Percentiles rank a stretch among this genome's conserved stretches.
phyloP scores from a whole-genome alignment of 2,797 vertebrate genomes.

The Gallirallus australis region DNA sequence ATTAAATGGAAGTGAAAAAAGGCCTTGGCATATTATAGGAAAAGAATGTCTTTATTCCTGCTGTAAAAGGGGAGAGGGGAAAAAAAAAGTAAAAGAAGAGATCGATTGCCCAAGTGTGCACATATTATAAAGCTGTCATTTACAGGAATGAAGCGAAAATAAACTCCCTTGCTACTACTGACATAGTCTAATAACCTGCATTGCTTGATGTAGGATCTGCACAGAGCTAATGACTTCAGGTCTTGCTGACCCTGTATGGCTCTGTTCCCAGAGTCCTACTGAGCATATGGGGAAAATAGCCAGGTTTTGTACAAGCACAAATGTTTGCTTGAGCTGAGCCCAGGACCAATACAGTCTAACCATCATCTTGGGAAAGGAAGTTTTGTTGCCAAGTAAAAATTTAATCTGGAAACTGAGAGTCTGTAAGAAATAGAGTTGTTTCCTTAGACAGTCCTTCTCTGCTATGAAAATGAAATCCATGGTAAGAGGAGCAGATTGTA shows the following conservation, averaged over 20 bases:
- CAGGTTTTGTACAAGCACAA: constrained; percentile 74
- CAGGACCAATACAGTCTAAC: constrained; percentile 64
- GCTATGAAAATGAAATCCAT: constrained; percentile 60
- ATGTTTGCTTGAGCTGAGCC: constrained; percentile 71
- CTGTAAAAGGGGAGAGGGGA: neutral
- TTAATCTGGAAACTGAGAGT: constrained; percentile 72
- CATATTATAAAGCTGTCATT: constrained; percentile 32
- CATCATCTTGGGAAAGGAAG: constrained; percentile 69
- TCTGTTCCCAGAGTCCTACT: constrained; percentile 65
- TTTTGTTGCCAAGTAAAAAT: constrained; percentile 77
- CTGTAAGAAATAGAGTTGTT: constrained; percentile 61
- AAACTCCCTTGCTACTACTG: constrained; percentile 29
- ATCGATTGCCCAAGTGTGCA: neutral
- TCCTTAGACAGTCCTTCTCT: constrained; percentile 56
- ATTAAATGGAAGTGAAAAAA: neutral
- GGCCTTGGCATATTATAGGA: neutral
- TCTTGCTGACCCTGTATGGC: constrained; percentile 58
- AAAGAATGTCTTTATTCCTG: neutral
- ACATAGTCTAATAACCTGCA: constrained; percentile 33
- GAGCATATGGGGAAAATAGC: constrained; percentile 66
- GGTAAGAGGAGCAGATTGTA: constrained; percentile 45
- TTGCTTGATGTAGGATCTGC: constrained; percentile 12
- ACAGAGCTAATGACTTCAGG: constrained; percentile 40
- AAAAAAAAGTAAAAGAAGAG: neutral
- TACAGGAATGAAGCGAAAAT: constrained; percentile 29